Base-by-base conservation (phyloP, 2,113 vertebrate genomes). In the Paramisgurnus dabryanus region DNA sequence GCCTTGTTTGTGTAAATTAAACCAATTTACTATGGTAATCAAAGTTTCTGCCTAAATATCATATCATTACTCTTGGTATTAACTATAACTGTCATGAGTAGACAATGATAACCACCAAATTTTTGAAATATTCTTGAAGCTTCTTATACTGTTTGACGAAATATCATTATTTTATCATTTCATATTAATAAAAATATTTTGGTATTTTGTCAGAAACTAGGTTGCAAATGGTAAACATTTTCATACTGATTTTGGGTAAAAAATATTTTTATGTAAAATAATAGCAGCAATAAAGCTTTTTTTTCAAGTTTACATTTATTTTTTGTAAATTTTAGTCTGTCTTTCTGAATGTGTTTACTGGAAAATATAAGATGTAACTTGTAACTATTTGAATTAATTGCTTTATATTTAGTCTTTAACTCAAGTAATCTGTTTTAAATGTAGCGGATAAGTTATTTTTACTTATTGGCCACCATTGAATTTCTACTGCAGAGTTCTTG, bases 401-500 rank as follows among this genome's bases (percentile, higher is more conserved):
- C 43, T 45, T 45, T 45, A 34, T 34, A 34, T 34, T 8, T 8
- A 45, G 43, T 45, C 8, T 45, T 45, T 45, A 45, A 45, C 43
- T 45, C 1, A 45, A 34, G 27, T 34, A 34, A 34, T 34, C 2
- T 47, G 45, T 10, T 7, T 47, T 47, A 10, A 47, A 47, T 47
- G 45, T 47, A 10, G 45, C 45, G 10, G 45, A 47, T 47, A 1
- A 4, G 60, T 10, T 11, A 57, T 58, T 3, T n/a, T 18, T 58
- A 40, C 58, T 81, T 47, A 75, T 50, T 68, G 18, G 8, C 18
- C 60, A 11, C 39, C 13, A 63, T 50, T 78, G 5, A 78, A 71
- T 82, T 49, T 71, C 40, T 86, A 0, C 80, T 82, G 8, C 68
- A 84, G 90, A 90, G 87, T 82, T 80, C 74, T 87, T 82, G 86